phyloP scores from a whole-genome alignment of 2,113 vertebrate genomes.

The Tachycineta bicolor region DNA sequence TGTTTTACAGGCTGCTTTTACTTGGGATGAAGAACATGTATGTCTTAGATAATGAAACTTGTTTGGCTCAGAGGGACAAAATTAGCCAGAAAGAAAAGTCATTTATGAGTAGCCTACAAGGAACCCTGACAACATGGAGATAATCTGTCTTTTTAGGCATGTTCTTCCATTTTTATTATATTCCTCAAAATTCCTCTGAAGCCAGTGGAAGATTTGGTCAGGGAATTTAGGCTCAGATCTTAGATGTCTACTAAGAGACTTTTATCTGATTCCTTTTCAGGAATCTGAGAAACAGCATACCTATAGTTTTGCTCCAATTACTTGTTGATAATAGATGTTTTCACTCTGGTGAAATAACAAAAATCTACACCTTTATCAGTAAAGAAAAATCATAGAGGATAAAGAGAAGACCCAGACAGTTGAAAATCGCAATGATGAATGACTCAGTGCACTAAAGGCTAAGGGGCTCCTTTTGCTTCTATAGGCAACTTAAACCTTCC shows the following conservation, averaged over 20 bases:
- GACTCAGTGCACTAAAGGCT: background rate
- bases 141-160: background rate
- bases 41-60: background rate
- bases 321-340: background rate
- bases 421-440: background rate
- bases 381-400: background rate
- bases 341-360: background rate
- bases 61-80: background rate
- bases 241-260: background rate
- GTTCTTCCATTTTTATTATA: background rate
- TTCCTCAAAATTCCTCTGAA: background rate
- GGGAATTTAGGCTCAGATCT: background rate
- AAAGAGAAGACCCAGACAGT: background rate
- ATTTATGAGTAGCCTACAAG: background rate
- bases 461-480: background rate
- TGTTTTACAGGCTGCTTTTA: background rate
- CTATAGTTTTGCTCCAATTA: background rate
- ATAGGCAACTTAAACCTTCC: background rate
- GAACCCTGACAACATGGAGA: background rate
- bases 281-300: background rate
- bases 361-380: background rate
- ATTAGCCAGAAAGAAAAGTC: background rate
- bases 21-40: background rate
- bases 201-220: background rate
- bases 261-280: background rate